These are phyloP conservation scores for Moxostoma hubbsi DNA, from an alignment of 2,797 vertebrate species.

Conservation along the genomic window DNA sequence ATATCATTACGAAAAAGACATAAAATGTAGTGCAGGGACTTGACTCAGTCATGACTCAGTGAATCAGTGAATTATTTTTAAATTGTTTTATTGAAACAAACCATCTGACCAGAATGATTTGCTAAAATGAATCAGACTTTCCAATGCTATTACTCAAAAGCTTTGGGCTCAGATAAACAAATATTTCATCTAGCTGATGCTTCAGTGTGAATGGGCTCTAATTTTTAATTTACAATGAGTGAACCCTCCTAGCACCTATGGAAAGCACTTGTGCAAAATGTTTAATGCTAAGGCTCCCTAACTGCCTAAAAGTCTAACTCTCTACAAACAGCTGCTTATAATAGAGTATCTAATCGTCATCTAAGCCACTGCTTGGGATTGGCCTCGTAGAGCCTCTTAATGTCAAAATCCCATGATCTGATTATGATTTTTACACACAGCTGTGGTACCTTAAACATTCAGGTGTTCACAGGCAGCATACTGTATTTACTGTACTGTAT, in stretches of 20 bases:
- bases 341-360: slow-evolving; percentile 16
- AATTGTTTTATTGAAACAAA: no score
- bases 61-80: background rate
- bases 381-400: slow-evolving; percentile 5
- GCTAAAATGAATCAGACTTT: background rate
- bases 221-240: slow-evolving; percentile 6
- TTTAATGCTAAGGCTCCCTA: slow-evolving; percentile 26
- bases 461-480: slow-evolving; percentile 56
- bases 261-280: slow-evolving; percentile 28
- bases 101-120: background rate
- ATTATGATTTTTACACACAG: slow-evolving; percentile 17
- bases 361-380: background rate
- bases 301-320: slow-evolving; percentile 14
- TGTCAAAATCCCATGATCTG: slow-evolving; percentile 32
- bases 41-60: background rate
- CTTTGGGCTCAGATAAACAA: background rate
- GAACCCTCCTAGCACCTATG: slow-evolving; percentile 4
- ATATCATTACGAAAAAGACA: no score
- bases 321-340: slow-evolving; percentile 10
- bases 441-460: slow-evolving; percentile 44
- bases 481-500: slow-evolving; percentile 60
- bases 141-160: background rate
- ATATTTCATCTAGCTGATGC: background rate
- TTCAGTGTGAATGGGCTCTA: background rate
- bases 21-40: no score